Conservation (phyloP, 2,888 invertebrate species). For the Harmothoe impar region DNA sequence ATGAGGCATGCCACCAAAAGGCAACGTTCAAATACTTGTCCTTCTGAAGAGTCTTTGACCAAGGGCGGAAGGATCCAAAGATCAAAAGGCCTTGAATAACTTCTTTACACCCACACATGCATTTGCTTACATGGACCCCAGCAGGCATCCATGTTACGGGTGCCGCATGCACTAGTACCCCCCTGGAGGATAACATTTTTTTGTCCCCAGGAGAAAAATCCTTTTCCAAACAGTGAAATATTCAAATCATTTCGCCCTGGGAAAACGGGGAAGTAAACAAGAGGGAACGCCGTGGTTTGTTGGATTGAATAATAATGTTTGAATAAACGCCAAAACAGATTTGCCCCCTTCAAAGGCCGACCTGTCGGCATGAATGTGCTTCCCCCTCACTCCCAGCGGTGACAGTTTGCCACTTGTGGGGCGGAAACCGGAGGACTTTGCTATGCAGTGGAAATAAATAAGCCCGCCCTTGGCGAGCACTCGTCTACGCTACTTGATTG, state of each 20-base stretch:
- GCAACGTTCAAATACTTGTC: constrained; percentile 9
- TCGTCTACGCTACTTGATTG: neutral
- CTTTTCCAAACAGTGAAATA: no score
- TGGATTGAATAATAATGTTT: no score
- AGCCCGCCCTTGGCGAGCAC: neutral
- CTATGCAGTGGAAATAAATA: neutral
- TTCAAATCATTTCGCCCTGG: no score
- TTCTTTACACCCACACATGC: neutral
- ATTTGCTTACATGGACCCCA: neutral
- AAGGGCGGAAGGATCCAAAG: constrained; percentile 19
- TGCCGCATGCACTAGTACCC: no score
- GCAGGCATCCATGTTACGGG: neutral
- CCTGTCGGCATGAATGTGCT: no score
- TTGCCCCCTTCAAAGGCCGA: no score
- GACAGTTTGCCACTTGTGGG: constrained; percentile 3
- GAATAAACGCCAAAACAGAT: no score
- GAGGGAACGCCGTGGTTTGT: no score
- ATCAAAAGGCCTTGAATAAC: neutral
- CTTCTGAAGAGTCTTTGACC: neutral
- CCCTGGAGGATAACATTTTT: no score
- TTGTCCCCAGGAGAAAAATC: no score
- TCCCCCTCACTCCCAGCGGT: neutral
- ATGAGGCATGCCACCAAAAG: neutral
- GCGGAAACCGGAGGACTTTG: neutral
- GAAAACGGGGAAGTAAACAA: no score